phyloP scores from a whole-genome alignment of 1,140 invertebrate genomes.

The Trichonephila inaurata region DNA sequence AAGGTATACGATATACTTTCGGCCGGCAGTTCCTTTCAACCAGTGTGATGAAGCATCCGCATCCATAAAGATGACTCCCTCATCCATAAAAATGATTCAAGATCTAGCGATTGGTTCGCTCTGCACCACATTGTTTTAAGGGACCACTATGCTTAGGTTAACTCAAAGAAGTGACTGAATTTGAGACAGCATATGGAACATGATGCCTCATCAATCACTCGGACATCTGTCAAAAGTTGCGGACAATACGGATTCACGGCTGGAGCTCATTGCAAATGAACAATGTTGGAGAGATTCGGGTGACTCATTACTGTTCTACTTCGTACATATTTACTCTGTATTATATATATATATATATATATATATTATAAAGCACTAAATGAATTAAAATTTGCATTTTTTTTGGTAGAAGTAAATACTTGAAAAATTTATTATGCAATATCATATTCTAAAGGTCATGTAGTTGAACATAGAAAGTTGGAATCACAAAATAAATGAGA shows the following conservation, averaged over 20 bases:
- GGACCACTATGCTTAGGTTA: slow-evolving; percentile 30
- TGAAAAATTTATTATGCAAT: no score
- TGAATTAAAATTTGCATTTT: no score
- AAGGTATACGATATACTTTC: slow-evolving; percentile 26
- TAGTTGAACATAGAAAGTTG: no score
- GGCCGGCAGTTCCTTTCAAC: slow-evolving; percentile 10
- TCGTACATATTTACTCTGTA: not conserved
- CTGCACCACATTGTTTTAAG: slow-evolving; percentile 40
- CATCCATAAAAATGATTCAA: slow-evolving; percentile 59
- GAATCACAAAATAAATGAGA: no score
- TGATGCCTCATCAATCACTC: slow-evolving; percentile 23
- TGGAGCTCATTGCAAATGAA: not conserved
- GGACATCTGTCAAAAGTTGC: slow-evolving; percentile 22
- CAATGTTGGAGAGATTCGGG: not conserved
- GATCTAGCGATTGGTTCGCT: slow-evolving; percentile 22
- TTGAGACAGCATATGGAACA: slow-evolving; percentile 44
- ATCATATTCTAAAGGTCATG: no score
- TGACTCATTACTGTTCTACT: not conserved
- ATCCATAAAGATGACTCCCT: slow-evolving; percentile 61
- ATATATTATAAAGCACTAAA: no score
- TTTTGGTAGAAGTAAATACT: no score
- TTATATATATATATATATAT: no score
- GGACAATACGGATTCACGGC: not conserved
- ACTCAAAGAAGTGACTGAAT: slow-evolving; percentile 47
- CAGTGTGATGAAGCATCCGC: slow-evolving; percentile 20